Conservation (phyloP, 2,113 vertebrate species). For the Chrysochloris asiatica region DNA sequence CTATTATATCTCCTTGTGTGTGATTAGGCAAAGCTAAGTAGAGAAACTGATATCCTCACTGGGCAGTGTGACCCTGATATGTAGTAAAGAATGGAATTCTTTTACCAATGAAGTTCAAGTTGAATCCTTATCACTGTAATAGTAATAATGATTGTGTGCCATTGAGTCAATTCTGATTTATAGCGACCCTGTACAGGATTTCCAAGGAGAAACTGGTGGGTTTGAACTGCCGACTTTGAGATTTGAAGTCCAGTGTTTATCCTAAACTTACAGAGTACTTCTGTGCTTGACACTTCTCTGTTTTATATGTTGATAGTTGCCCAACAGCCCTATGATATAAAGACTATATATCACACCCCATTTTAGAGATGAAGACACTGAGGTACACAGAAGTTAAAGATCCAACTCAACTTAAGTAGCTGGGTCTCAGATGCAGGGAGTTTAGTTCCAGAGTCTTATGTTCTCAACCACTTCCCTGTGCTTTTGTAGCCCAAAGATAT, state of each 20-base stretch:
- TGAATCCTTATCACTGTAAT: not conserved
- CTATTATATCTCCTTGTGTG: not conserved
- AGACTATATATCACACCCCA: not conserved
- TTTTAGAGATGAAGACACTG: not conserved
- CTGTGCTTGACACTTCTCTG: not conserved
- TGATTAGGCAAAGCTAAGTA: not conserved
- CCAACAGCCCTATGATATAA: not conserved
- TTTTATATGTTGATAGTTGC: not conserved
- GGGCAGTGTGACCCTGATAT: not conserved
- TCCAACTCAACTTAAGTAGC: not conserved
- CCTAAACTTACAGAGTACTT: not conserved
- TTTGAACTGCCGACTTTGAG: no score
- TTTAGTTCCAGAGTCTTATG: not conserved
- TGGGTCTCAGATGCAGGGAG: not conserved
- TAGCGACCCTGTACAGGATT: no score
- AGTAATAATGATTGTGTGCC: not conserved
- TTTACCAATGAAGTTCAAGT: not conserved
- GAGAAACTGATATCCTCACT: not conserved
- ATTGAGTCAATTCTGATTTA: no score
- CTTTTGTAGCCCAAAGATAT: not conserved
- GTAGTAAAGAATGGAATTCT: no score
- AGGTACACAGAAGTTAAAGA: not conserved
- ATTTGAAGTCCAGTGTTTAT: no score
- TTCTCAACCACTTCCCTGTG: not conserved
- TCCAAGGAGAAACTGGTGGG: no score